These are phyloP conservation scores for Grammomys dolichurus DNA, from an alignment of 2,113 vertebrate species.

Conservation along the genomic window DNA sequence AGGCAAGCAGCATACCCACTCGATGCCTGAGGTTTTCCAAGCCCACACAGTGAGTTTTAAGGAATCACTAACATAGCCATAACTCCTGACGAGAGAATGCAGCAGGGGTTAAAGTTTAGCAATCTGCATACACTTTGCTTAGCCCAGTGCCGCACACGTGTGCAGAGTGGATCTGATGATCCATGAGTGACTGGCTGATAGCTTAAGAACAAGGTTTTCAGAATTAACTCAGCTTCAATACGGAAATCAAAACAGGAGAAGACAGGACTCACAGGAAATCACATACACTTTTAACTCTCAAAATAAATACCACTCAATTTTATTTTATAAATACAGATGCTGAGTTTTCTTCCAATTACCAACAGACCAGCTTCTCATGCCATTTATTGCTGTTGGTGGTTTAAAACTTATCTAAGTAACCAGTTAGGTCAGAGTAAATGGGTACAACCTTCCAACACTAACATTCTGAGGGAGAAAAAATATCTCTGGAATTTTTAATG, in stretches of 20 bases:
- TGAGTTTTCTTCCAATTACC: slow-evolving; percentile 83
- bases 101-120: not conserved
- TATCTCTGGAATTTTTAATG: slow-evolving; percentile 80
- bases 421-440: slow-evolving; percentile 84
- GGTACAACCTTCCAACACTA: slow-evolving; percentile 85
- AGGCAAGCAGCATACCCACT: not conserved
- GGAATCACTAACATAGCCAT: not conserved
- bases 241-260: slow-evolving; percentile 74
- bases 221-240: slow-evolving; percentile 48
- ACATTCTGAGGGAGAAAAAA: slow-evolving; percentile 77
- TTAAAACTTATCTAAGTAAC: slow-evolving; percentile 85
- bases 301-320: slow-evolving; percentile 86
- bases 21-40: not conserved
- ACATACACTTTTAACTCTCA: slow-evolving; percentile 79
- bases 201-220: slow-evolving; percentile 46
- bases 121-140: not conserved
- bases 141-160: not conserved
- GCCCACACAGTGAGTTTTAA: not conserved
- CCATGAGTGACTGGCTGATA: not conserved
- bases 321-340: slow-evolving; percentile 89
- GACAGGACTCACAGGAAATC: slow-evolving; percentile 76
- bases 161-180: not conserved
- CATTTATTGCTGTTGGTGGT: slow-evolving; percentile 79
- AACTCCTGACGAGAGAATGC: not conserved
- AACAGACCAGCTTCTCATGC: slow-evolving; percentile 81